These are phyloP conservation scores for Dicroscelio sp. DNA, from an alignment of 2,888 invertebrate species.

Conservation along the genomic window DNA sequence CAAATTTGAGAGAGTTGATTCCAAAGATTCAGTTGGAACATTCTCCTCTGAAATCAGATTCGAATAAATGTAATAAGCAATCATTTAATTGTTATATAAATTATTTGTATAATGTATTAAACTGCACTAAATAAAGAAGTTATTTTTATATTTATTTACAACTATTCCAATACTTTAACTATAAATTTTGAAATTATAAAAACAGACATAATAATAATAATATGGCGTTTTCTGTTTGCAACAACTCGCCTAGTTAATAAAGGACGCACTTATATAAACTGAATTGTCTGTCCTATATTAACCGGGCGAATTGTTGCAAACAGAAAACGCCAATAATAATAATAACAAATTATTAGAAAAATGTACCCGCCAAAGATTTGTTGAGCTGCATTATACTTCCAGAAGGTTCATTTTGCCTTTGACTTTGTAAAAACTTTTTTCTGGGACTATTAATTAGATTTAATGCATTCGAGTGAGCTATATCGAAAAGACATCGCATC, in stretches of 20 bases:
- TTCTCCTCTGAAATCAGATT: conserved; percentile 35
- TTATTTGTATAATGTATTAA: conserved; percentile 18
- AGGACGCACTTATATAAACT: no score
- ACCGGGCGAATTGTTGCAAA: no score
- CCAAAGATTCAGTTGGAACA: conserved; percentile 14
- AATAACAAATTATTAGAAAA: conserved; percentile 22
- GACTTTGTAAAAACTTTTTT: conserved; percentile 20
- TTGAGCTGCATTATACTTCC: conserved; percentile 26
- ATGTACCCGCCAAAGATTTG: conserved; percentile 31
- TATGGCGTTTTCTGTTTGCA: no score
- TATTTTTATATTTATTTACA: conserved; percentile 36
- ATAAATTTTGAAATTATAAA: neutral
- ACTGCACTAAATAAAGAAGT: conserved; percentile 6
- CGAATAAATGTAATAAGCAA: conserved; percentile 15
- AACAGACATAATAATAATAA: conserved; percentile 17
- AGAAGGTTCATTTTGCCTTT: conserved; percentile 43
- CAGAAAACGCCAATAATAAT: no score
- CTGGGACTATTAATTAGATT: conserved; percentile 9
- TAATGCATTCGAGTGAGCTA: conserved; percentile 30
- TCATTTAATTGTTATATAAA: conserved; percentile 21
- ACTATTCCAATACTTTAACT: conserved; percentile 11
- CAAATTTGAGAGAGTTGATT: conserved; percentile 41
- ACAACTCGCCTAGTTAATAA: no score
- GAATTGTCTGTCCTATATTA: no score
- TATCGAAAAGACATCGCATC: conserved; percentile 18